Evolutionary conservation across 2,113 vertebrate genomes (phyloP), one percentile per base, ranked within the genome.

Genomic region (Proteles cristata): DNA sequence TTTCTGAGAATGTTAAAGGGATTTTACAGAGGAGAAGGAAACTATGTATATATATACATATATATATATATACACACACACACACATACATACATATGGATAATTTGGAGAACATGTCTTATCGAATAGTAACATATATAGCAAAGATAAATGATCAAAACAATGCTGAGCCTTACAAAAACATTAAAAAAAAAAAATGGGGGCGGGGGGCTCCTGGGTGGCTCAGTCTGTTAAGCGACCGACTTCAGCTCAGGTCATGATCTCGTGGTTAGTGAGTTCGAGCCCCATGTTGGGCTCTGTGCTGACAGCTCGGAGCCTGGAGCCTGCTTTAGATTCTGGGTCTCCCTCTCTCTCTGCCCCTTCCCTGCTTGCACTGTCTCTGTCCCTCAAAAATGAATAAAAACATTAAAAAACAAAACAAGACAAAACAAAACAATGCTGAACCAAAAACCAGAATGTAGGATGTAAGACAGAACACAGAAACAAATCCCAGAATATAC

Each of bases 101-200:
- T 65, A 58, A 88, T 84, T 77, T 90, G 61, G 66, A 94, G 39
- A 94, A n/a, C 4, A 11, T 90, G 69, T 50, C 35, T 96, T 94
- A 93, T 74, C 16, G 76, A 85, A 82, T 28, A 92, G 81, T 7
- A 89, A 83, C 28, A 68, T 58, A 92, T 66, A 92, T 6, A 80
- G 55, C 69, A 95, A 88, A 95, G 8, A 23, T 65, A 79, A 89
- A 74, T n/a, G 16, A 84, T 71, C 50, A 93, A 95, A 94, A 90
- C 31, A 68, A 55, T 48, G 17, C 39, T 63, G 58, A 80, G 63
- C 39, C 48, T 50, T 50, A 50, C 3, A 12, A 50, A 50, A 50
- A 50, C 50, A 12, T 50, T 50, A 6, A 3, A 14, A 50, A 50
- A 14, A 50, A 50, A 50, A 50, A 15, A 55, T 4, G 53, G 53